A percentile compares a stretch with the other conserved stretches of the same genome.
phyloP scores from a whole-genome alignment of 2,797 vertebrate genomes.

The Crax fasciolata region DNA sequence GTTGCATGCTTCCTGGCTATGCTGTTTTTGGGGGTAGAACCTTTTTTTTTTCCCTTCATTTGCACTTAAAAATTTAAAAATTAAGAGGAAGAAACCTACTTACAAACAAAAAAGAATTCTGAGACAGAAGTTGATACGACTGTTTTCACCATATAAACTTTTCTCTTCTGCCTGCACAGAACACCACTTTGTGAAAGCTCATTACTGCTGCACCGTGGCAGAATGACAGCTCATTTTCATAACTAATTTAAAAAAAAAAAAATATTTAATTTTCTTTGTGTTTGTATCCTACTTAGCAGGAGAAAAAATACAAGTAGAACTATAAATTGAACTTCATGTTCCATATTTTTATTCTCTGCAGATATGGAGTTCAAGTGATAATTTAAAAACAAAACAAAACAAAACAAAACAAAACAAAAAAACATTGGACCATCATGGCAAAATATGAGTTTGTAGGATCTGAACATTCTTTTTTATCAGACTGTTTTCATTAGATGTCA shows the following conservation, averaged over 20 bases:
- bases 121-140: background rate
- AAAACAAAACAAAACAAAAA: too few relatives aligned
- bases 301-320: background rate
- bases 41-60: background rate
- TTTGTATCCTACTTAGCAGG: background rate
- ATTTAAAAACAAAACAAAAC: too few relatives aligned
- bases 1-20: background rate
- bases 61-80: background rate
- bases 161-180: background rate
- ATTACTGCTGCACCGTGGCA: background rate
- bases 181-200: background rate
- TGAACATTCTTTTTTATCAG: background rate
- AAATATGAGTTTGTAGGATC: background rate
- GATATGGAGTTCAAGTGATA: background rate
- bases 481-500: background rate
- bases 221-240: background rate
- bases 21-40: background rate
- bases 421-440: accelerated
- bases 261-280: background rate
- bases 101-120: background rate
- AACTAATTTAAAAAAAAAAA: background rate
- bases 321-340: background rate
- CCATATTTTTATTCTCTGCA: background rate
- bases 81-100: accelerated
- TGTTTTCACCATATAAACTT: background rate